Evolutionary conservation across 2,888 invertebrate species (phyloP), one percentile per base, ranked within the genome.

Genomic region (Tinea semifulvella): DNA sequence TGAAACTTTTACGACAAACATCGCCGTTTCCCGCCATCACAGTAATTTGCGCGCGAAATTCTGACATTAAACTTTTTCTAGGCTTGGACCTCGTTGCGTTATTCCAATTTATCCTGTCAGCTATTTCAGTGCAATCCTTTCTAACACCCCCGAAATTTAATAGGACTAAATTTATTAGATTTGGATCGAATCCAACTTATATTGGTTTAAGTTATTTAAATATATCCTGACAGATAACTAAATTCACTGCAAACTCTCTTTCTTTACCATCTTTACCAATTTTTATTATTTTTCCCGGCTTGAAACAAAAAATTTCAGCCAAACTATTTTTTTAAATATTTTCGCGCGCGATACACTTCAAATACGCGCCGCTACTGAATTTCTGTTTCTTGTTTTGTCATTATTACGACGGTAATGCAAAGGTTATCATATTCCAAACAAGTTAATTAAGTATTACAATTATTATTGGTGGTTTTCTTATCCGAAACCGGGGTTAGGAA

Each of bases 21-120:
- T 65, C 56, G 35, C 68, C 72, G 39, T 71, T 73, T 3, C 52
- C 62, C 47, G 63, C 59, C n/a, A 56, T 56, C 1, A 57, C 60
- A 8, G 68, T 73, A 47, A 75, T 61, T 59, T 62, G 59, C 43
- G 69, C 67, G 58, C 55, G 56, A 51, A 62, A 68, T 55, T 72
- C 68, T 43, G 61, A 53, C 73, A 73, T 73, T 61, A 47, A 54
- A 54, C 48, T 45, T 48, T 47, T 26, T 38, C 46, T 8, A n/a
- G 17, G 11, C n/a, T 19, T 10, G 10, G 25, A 7, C 25, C 6
- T 10, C n/a, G 39, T 19, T 19, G 39, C n/a, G n/a, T n/a, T n/a
- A n/a, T n/a, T n/a, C n/a, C n/a, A n/a, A n/a, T n/a, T n/a, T n/a
- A n/a, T n/a, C n/a, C n/a, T n/a, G n/a, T n/a, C n/a, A n/a, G n/a